phyloP scores from a whole-genome alignment of 2,113 vertebrate species.

The Xerus inauris region DNA sequence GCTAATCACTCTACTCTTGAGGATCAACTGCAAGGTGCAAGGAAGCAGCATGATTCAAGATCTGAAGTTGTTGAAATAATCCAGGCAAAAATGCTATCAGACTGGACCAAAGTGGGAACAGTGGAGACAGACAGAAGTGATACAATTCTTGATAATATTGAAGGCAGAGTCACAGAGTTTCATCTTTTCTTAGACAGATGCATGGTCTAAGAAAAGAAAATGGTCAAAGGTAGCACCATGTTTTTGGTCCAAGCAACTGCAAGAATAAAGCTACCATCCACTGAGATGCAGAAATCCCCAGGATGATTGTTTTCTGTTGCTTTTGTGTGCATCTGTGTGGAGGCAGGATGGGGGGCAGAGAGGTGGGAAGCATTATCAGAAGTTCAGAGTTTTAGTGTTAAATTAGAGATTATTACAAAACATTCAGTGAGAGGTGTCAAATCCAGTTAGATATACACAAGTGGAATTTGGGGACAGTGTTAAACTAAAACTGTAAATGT shows the following conservation, averaged over 20 bases:
- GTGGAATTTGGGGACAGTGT: not conserved
- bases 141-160: not conserved
- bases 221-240: not conserved
- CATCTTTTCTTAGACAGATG: too few species aligned
- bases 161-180: not conserved
- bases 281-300: not conserved
- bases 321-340: not conserved
- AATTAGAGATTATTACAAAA: not conserved
- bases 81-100: not conserved
- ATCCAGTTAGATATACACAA: not conserved
- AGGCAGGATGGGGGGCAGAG: too few species aligned
- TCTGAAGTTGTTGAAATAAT: not conserved
- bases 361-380: not conserved
- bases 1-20: not conserved
- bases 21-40: not conserved
- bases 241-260: not conserved
- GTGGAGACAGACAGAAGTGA: not conserved
- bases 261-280: not conserved
- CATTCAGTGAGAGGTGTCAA: not conserved
- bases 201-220: not conserved
- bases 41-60: not conserved
- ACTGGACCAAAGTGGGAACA: not conserved
- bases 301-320: not conserved
- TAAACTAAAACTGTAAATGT: not conserved
- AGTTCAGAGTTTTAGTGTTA: not conserved